Conservation (phyloP, 2,797 vertebrate genomes). For the Chloroceryle amazona region DNA sequence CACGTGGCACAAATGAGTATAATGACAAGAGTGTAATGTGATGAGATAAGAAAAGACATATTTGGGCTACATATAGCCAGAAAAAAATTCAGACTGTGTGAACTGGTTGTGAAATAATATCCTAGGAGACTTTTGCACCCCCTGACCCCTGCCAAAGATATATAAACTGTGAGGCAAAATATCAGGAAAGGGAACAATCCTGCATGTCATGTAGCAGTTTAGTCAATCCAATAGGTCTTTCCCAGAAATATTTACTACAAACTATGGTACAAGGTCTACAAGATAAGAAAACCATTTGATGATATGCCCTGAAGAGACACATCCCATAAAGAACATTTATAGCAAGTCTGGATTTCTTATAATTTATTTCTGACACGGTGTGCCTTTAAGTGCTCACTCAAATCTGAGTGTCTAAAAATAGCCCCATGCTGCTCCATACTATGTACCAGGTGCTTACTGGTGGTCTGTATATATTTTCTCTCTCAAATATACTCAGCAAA, state of each 20-base stretch:
- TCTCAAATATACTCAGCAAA: background rate
- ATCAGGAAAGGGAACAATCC: background rate
- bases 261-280: constrained; percentile 24
- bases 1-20: background rate
- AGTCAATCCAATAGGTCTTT: background rate
- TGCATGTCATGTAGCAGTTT: background rate
- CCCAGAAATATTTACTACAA: background rate
- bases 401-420: background rate
- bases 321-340: background rate
- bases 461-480: background rate
- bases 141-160: background rate
- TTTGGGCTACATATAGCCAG: background rate
- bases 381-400: background rate
- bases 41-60: background rate
- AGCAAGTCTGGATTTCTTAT: constrained; percentile 2
- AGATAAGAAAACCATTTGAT: background rate
- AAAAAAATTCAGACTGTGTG: background rate
- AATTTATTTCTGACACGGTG: background rate
- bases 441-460: background rate
- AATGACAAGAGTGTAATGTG: background rate
- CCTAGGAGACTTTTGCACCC: background rate
- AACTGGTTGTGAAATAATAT: constrained; percentile 25
- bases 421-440: background rate
- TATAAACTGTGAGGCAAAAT: constrained; percentile 22
- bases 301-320: background rate